Evolutionary conservation across 2,797 vertebrate genomes (phyloP), one percentile per base, ranked within the genome.

Genomic region (Rhabdophis nuchalis): DNA sequence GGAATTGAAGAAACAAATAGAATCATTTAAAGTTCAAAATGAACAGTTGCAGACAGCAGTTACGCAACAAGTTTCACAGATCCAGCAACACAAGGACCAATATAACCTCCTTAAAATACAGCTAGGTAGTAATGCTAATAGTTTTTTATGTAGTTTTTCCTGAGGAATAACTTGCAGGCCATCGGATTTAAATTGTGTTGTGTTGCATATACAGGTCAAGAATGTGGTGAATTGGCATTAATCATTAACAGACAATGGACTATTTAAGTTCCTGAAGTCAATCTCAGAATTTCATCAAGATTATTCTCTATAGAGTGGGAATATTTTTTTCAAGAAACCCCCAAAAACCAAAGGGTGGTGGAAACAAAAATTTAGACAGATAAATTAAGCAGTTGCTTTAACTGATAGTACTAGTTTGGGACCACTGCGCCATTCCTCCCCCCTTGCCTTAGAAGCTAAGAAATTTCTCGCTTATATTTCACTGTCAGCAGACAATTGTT

Each of bases 41-140:
- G 99, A 99, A 60, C 98, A 99, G 96, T 96, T 98, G 86, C 98
- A 99, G 95, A 95, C 95, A 6, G 98, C 98, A 4, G 92, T 98
- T 91, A 98, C 98, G 0, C 99, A 99, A 95, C 99, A 99, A 94
- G 95, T 98, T 20, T 97, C 98, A 0, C 99, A 99, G 97, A 99
- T 99, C 96, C 99, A 99, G 90, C 99, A 99, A 96, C 99, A 99
- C 94, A 99, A 99, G 95, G 99, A 99, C 96, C 99, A 99, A 85
- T 99, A 99, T 95, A 99, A 99, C 97, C 98, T 99, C 95, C 98
- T 99, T 90, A 99, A 99, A 97, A 97, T 99, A 4, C 99, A 99
- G 95, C 96, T 99, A 94, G 99, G 99, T 99, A 97, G 58, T 60
- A 94, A 46, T 56, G 36, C 85, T 20, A 3, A 8, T 0, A 2